Base-by-base conservation (phyloP, 2,888 invertebrate species). In the Hirtodrosophila histrioides region DNA sequence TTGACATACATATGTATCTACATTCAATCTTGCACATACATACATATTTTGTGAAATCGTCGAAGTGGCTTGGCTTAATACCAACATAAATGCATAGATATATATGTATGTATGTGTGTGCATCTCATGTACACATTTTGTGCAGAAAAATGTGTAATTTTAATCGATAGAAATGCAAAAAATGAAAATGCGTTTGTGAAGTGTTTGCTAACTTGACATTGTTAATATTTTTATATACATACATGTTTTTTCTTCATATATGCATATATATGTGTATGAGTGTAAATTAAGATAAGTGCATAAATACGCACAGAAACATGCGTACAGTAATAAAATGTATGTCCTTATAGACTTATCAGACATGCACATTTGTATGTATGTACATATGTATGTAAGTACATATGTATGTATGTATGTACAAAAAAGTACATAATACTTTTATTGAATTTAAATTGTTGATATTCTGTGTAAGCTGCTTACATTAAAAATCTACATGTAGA, bases 11-110 rank as follows among this genome's bases (percentile, higher is more conserved):
- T n/a, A n/a, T 6, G 11, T 29, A 54, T 41, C 36, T 60, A 49
- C 41, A 36, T 45, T 8, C 27, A 27, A 36, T 41, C 63, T 55
- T 58, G 39, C 37, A 37, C 37, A 37, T 58, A 64, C 39, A 57
- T 45, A 60, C 54, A 79, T 54, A 70, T 48, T 74, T 75, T 67
- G 65, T 63, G 68, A 74, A 75, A 69, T 65, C 69, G 71, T 62
- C 57, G 12, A 60, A 78, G 64, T 84, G 68, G 81, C 78, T 84
- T 84, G 78, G 60, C 54, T 37, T 55, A 41, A 69, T 65, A 61
- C 53, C 56, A 54, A 50, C 46, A 62, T 62, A 53, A 44, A 54
- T 67, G 36, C 31, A 55, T 50, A 46, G 7, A 49, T 17, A 17
- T 17, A 17, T 60, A 60, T 66, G 17, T 51, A 41, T 56, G 53